phyloP scores from a whole-genome alignment of 1,140 invertebrate species.

The Episyrphus balteatus region DNA sequence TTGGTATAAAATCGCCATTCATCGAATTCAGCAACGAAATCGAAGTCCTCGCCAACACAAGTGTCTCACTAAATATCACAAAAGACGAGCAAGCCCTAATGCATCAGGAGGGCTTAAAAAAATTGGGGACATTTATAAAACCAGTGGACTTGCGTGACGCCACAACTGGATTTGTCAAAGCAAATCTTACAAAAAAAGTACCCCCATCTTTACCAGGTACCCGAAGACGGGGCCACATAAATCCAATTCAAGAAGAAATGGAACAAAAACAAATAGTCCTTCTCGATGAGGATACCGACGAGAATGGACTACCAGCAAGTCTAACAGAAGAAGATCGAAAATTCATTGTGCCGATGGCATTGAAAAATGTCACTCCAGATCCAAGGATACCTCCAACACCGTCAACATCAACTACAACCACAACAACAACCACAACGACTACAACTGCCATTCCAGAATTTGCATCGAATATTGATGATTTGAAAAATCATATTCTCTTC shows the following conservation, averaged over 20 bases:
- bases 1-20: slow-evolving; percentile 32
- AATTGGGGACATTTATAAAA: slow-evolving; percentile 33
- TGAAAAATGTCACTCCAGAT: slow-evolving; percentile 30
- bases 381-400: slow-evolving; percentile 5
- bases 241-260: slow-evolving; percentile 32
- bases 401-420: neutral
- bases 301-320: slow-evolving; percentile 26
- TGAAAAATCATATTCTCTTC: slow-evolving; percentile 34
- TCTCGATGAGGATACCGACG: slow-evolving; percentile 32
- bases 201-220: slow-evolving; percentile 9
- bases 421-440: slow-evolving; percentile 9
- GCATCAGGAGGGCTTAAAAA: slow-evolving; percentile 30
- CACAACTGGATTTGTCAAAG: slow-evolving; percentile 26
- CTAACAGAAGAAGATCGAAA: slow-evolving; percentile 30
- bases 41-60: slow-evolving; percentile 30
- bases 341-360: slow-evolving; percentile 34
- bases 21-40: slow-evolving; percentile 29
- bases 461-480: slow-evolving; percentile 27
- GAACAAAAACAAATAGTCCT: slow-evolving; percentile 33
- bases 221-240: slow-evolving; percentile 15
- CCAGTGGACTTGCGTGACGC: slow-evolving; percentile 30
- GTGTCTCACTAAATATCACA: slow-evolving; percentile 29
- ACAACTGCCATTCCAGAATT: slow-evolving; percentile 5
- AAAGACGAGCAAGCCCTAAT: slow-evolving; percentile 31
- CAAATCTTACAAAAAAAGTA: slow-evolving; percentile 26